Evolutionary conservation across 2,113 vertebrate genomes (phyloP).

Genomic region (Microtus richardsoni): DNA sequence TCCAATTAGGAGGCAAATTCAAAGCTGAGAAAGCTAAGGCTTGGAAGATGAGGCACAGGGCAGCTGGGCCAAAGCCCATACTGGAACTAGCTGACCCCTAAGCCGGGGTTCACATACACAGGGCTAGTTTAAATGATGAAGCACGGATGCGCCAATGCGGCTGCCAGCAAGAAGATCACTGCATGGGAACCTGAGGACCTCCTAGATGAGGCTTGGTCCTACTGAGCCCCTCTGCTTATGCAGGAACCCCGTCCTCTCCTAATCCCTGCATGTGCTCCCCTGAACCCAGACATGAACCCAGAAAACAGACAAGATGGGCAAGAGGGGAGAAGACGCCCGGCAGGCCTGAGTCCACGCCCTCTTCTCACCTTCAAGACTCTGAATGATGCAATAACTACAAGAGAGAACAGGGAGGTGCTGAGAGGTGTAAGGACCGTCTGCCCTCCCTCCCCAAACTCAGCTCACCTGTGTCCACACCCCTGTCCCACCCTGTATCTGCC

Average conservation of each 20-base stretch:
- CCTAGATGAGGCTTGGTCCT: background rate
- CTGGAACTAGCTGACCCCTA: background rate
- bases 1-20: background rate
- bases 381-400: background rate
- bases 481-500: background rate
- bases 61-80: background rate
- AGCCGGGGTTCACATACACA: background rate
- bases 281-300: background rate
- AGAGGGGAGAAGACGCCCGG: background rate
- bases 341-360: background rate
- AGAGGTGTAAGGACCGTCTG: background rate
- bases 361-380: too few species aligned
- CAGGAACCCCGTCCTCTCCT: background rate
- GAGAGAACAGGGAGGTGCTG: background rate
- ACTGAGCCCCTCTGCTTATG: background rate
- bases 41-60: background rate
- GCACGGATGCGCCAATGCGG: background rate
- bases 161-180: rapidly evolving
- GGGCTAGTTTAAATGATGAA: background rate
- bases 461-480: background rate
- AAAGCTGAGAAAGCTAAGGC: background rate
- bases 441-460: background rate
- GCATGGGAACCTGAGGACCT: background rate
- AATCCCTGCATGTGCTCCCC: background rate
- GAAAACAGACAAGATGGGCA: background rate